These are phyloP conservation scores for Tapirus terrestris DNA, from an alignment of 2,113 vertebrate genomes.

Conservation along the genomic window DNA sequence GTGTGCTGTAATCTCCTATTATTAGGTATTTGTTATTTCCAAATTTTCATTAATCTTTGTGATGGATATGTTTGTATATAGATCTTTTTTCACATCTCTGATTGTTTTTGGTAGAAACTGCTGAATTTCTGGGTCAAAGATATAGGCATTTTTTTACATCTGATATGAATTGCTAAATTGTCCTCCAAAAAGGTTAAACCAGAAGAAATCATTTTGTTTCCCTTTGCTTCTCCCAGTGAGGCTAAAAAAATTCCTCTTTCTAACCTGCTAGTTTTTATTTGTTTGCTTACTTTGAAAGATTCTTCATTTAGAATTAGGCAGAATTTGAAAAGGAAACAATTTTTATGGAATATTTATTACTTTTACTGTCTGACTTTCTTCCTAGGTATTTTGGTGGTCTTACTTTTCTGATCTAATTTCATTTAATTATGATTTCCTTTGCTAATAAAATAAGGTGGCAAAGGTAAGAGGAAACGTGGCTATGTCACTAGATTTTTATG, in stretches of 20 bases:
- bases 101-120: neutral
- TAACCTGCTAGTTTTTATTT: neutral
- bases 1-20: neutral
- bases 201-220: neutral
- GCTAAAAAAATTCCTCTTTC: neutral
- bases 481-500: constrained; percentile 39
- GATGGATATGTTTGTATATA: neutral
- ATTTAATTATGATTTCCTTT: constrained; percentile 42
- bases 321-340: constrained; percentile 16
- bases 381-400: neutral
- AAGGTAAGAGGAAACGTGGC: constrained; percentile 55
- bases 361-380: constrained; percentile 28
- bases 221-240: neutral
- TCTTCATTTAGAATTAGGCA: constrained; percentile 48
- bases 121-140: constrained; percentile 14
- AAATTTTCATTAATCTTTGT: neutral
- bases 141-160: neutral
- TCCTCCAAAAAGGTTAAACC: neutral
- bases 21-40: neutral
- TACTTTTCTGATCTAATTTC: constrained; percentile 30
- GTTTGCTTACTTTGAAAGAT: constrained; percentile 46
- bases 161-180: neutral
- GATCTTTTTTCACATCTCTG: neutral
- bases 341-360: neutral
- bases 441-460: constrained; percentile 30